Conservation (phyloP, 2,797 vertebrate species). For the Cyprinodon diabolis region DNA sequence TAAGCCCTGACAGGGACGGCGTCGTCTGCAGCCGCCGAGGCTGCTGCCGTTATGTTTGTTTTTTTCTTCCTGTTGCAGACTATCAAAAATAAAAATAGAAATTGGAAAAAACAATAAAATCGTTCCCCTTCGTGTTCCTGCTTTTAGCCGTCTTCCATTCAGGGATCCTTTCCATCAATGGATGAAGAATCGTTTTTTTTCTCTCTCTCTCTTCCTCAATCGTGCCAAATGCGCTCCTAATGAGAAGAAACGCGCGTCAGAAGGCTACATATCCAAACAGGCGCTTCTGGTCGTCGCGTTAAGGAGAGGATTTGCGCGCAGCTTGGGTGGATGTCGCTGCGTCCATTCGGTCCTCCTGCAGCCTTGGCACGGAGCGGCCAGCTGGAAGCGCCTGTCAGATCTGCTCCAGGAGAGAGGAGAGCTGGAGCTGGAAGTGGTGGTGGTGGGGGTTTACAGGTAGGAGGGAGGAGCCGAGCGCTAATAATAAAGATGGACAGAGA, state of each 20-base stretch:
- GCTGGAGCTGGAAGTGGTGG: slow-evolving; percentile 1
- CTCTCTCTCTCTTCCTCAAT: slow-evolving; percentile 49
- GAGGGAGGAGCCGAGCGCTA: slow-evolving; percentile 76
- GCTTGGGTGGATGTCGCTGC: slow-evolving; percentile 57
- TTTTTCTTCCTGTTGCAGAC: slow-evolving; percentile 26
- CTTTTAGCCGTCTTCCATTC: slow-evolving; percentile 73
- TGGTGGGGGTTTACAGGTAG: slow-evolving; percentile 80
- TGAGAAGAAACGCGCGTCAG: slow-evolving; percentile 8
- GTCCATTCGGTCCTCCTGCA: slow-evolving; percentile 70
- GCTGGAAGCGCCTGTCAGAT: slow-evolving; percentile 75
- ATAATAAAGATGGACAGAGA: slow-evolving; percentile 72
- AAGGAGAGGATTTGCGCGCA: slow-evolving; percentile 40
- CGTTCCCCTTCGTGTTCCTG: slow-evolving; percentile 29
- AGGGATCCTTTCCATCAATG: slow-evolving; percentile 55
- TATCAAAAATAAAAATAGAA: slow-evolving; percentile 13
- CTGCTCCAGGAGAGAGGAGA: slow-evolving; percentile 62
- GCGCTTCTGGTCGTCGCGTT: slow-evolving; percentile 48
- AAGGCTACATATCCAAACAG: slow-evolving; percentile 48
- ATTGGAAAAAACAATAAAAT: background rate
- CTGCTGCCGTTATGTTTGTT: slow-evolving; percentile 35
- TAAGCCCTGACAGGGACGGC: slow-evolving; percentile 60
- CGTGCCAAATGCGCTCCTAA: slow-evolving; percentile 4
- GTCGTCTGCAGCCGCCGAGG: slow-evolving; percentile 58
- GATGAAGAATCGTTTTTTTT: slow-evolving; percentile 59
- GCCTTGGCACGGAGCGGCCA: slow-evolving; percentile 66